A percentile compares a stretch with the other conserved stretches of the same genome.
phyloP scores from a whole-genome alignment of 2,113 vertebrate genomes.

The Triplophysa siluroides region DNA sequence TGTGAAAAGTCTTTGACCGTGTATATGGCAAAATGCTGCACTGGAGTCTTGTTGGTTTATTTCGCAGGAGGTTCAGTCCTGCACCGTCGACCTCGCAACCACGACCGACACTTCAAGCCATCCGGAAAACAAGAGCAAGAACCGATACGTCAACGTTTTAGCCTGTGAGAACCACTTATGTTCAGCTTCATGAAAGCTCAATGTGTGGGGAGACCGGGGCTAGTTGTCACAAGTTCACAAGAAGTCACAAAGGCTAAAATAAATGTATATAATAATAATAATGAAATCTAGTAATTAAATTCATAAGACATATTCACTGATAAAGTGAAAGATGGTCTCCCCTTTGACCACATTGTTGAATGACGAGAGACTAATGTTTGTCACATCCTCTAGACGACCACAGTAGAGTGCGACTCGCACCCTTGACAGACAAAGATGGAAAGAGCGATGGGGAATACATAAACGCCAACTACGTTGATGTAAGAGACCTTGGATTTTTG shows the following conservation, averaged over 20 bases:
- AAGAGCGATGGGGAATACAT: slow-evolving; percentile 87
- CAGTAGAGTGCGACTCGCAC: slow-evolving; percentile 87
- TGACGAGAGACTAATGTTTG: not conserved
- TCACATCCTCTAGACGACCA: slow-evolving; percentile 83
- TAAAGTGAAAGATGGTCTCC: no score
- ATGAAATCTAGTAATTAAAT: no score
- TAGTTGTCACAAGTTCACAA: no score
- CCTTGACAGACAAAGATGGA: slow-evolving; percentile 81
- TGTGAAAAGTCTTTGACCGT: not conserved
- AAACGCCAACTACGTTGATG: slow-evolving; percentile 96
- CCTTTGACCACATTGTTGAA: not conserved
- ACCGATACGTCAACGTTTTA: slow-evolving; percentile 92
- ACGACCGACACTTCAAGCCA: slow-evolving; percentile 90
- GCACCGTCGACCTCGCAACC: slow-evolving; percentile 86
- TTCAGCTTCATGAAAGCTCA: not conserved
- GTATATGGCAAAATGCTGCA: not conserved
- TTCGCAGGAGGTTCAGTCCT: slow-evolving; percentile 88
- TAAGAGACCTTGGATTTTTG: slow-evolving; percentile 68
- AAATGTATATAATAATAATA: no score
- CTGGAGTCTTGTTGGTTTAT: slow-evolving; percentile 1
- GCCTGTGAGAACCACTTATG: slow-evolving; percentile 81
- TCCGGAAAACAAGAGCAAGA: slow-evolving; percentile 93
- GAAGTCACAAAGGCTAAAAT: no score
- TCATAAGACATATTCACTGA: no score
- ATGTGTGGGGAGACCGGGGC: no score